Evolutionary conservation across 2,797 vertebrate genomes (phyloP).

Genomic region (Protonibea diacanthus): DNA sequence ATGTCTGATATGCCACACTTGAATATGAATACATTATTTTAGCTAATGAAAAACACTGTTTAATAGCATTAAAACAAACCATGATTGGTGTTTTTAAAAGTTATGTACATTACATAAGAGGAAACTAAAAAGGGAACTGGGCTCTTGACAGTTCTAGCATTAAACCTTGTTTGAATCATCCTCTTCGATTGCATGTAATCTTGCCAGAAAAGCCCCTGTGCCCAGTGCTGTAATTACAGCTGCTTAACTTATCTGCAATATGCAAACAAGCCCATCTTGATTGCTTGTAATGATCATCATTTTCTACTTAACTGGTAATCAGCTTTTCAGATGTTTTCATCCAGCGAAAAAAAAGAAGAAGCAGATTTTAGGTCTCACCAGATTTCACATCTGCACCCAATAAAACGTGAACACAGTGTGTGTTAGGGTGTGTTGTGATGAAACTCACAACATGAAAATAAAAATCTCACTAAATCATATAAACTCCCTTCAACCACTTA

Average conservation of each 20-base stretch:
- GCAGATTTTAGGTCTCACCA: slow-evolving; percentile 41
- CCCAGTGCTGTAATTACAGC: slow-evolving; percentile 75
- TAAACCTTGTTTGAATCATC: slow-evolving; percentile 56
- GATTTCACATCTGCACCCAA: slow-evolving; percentile 34
- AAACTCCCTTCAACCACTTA: slow-evolving; percentile 5
- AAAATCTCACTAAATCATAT: neutral
- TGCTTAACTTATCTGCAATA: slow-evolving; percentile 74
- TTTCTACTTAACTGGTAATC: slow-evolving; percentile 83
- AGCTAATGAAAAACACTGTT: neutral
- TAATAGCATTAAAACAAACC: slow-evolving; percentile 1
- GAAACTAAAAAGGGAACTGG: slow-evolving; percentile 27
- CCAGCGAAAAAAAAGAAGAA: slow-evolving; percentile 23
- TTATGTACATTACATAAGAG: slow-evolving; percentile 26
- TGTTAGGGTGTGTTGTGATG: neutral
- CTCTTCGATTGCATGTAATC: slow-evolving; percentile 61
- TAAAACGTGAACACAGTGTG: slow-evolving; percentile 30
- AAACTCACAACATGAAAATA: slow-evolving; percentile 3
- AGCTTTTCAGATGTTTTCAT: slow-evolving; percentile 73
- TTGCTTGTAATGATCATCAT: slow-evolving; percentile 84
- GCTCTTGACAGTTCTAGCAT: slow-evolving; percentile 53
- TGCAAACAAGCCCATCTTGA: slow-evolving; percentile 77
- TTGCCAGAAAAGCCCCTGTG: slow-evolving; percentile 63
- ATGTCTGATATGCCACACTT: neutral
- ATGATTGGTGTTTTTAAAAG: slow-evolving; percentile 5
- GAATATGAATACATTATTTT: neutral